Base-by-base conservation (phyloP, 1,140 invertebrate genomes). In the Macrocentrus cingulum region DNA sequence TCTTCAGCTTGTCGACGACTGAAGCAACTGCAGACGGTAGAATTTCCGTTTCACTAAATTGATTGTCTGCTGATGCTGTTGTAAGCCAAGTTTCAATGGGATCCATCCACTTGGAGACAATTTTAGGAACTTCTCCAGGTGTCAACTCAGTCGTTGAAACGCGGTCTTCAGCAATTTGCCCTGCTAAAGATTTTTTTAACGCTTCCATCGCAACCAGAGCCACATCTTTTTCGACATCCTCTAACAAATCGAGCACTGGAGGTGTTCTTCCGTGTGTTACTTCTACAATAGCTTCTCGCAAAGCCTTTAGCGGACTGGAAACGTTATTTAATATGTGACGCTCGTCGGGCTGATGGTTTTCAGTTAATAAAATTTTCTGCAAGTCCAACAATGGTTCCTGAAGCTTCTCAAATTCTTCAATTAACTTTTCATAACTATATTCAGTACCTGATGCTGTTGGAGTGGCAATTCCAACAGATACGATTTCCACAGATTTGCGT, bases 141-240 rank as follows among this genome's bases (percentile, higher is more conserved):
- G 42, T 53, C n/a, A 32, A 42, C 2, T 55, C 46, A n/a, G 39
- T 41, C 18, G 46, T 44, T 46, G 60, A 32, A 15, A 51, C 29
- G 46, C 60, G 32, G 23, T 66, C 18, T 8, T n/a, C 5, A 16
- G 56, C 16, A 59, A 49, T n/a, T 42, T 56, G 41, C 22, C 42
- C 46, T 13, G 60, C 54, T 51, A 56, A 19, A 15, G 46, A 41
- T 59, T 64, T 67, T 51, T 68, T 68, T 2, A 62, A 51, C 0
- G 61, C 48, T 53, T 70, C 63, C 51, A 66, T 70, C 0, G 63
- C 49, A 8, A 70, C 59, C 16, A 72, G 22, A 7, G 55, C 32
- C 0, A 66, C 58, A 36, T 70, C 67, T 37, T 66, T 73, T 45
- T 72, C 65, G 37, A 77, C 66, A 22, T 71, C 72, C 48, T 75